Percentiles rank a stretch among this genome's conserved stretches.
phyloP scores from a whole-genome alignment of 2,888 invertebrate genomes.

The Ecdyonurus torrentis region DNA sequence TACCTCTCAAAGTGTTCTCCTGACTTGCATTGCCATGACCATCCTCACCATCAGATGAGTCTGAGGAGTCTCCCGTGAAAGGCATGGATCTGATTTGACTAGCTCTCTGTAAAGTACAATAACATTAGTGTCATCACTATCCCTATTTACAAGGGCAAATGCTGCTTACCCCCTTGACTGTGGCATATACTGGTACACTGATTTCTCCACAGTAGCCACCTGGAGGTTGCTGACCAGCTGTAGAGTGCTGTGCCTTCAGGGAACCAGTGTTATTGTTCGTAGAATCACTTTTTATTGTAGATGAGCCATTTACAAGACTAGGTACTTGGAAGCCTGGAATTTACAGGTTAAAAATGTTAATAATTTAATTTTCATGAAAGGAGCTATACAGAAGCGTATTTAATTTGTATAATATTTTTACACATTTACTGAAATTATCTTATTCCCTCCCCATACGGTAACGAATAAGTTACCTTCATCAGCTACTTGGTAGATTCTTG shows the following conservation, averaged over 20 bases:
- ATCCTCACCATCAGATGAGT: constrained; percentile 80
- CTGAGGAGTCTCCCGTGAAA: constrained; percentile 87
- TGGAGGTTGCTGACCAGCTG: constrained; percentile 14
- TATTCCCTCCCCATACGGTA: too few relatives aligned
- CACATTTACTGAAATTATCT: too few relatives aligned
- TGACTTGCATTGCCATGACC: constrained; percentile 27
- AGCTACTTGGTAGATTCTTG: constrained; percentile 80
- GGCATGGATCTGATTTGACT: constrained; percentile 93
- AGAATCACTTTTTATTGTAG: constrained; percentile 14
- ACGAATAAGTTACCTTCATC: constrained; percentile 14
- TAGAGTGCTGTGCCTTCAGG: constrained; percentile 6
- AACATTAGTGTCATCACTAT: not conserved
- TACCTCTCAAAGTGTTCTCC: not conserved
- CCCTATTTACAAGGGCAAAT: not conserved
- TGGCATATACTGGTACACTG: constrained; percentile 88
- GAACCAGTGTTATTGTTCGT: constrained; percentile 16
- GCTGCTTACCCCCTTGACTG: constrained; percentile 69
- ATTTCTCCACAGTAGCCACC: constrained; percentile 71
- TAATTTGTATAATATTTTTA: too few relatives aligned
- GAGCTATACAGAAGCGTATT: too few relatives aligned
- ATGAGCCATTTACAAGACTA: constrained; percentile 1
- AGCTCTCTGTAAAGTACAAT: constrained; percentile 45
- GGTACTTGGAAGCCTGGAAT: not conserved
- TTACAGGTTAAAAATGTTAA: too few relatives aligned
- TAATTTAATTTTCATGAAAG: too few relatives aligned